Base-by-base conservation (phyloP, 1,140 invertebrate species). In the Cydia amplana region DNA sequence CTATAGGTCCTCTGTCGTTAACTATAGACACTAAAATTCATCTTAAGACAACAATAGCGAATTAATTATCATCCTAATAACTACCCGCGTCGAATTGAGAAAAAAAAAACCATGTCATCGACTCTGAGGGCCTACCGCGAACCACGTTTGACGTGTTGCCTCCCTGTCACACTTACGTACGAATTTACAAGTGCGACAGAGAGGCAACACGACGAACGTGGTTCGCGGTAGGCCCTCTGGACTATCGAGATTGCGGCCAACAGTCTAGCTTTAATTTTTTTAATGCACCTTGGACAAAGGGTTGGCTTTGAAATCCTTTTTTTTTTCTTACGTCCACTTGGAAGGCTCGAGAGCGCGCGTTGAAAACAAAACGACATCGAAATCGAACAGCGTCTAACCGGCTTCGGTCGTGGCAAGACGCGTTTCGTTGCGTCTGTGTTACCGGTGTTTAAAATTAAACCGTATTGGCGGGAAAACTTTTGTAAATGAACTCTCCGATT, bases 341-440 rank as follows among this genome's bases (percentile, higher is more conserved):
- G 23, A 73, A 77, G 78, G 74, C 74, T 74, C 78, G 75, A 75
- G 51, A 72, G 79, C 80, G 43, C 32, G 75, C 28, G 60, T 83
- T 87, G 83, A 87, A 89, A 91, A 89, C 86, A 90, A 90, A 91
- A 90, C 85, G 85, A 86, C 79, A 9, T 40, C 82, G 20, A 77
- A 84, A 9, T 40, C 82, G 20, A 77, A 84, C 88, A 89, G 86
- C 89, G 81, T 80, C 75, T 77, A 89, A 91, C 90, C 87, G 89
- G 89, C 90, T 92, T 85, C 82, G 80, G 76, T 82, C 75, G 84
- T 75, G 88, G 83, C 79, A 82, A 82, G 89, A 91, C 90, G 90
- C 83, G 80, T 79, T 77, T 78, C 73, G 79, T 70, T 36, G 72
- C 75, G 32, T 75, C 23, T 25, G 25, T 73, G 49, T 78, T 74